Conservation (phyloP, 2,113 vertebrate species). For the Gambusia holbrooki region DNA sequence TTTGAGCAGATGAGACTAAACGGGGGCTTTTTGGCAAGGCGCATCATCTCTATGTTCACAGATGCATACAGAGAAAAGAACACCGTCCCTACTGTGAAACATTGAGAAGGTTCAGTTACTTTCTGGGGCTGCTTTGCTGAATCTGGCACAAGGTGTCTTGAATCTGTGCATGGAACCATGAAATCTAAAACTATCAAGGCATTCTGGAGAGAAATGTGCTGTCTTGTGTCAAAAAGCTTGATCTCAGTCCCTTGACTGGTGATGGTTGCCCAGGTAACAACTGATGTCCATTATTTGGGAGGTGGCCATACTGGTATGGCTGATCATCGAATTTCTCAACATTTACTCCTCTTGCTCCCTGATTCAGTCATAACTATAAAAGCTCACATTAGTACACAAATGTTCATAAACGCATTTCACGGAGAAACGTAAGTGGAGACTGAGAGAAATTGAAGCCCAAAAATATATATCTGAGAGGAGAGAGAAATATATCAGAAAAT, state of each 20-base stretch:
- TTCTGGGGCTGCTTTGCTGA: too few relatives aligned
- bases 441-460: conserved; percentile 4
- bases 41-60: too few relatives aligned
- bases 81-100: too few relatives aligned
- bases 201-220: too few relatives aligned
- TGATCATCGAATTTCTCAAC: conserved; percentile 53
- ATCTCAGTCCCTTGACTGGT: background rate
- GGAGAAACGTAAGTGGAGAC: background rate
- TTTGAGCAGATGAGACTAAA: too few relatives aligned
- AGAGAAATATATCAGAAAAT: conserved; percentile 25
- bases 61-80: too few relatives aligned
- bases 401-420: conserved; percentile 2
- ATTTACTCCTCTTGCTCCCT: conserved; percentile 58
- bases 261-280: background rate
- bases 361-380: conserved; percentile 50
- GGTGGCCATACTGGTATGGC: background rate
- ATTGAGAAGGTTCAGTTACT: too few relatives aligned
- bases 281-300: background rate
- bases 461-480: background rate
- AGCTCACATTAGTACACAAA: conserved; percentile 7
- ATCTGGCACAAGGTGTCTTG: too few relatives aligned
- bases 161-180: too few relatives aligned
- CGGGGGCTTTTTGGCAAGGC: too few relatives aligned
- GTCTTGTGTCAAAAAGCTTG: too few relatives aligned
- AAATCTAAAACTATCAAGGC: too few relatives aligned